Evolutionary conservation across 2,113 vertebrate species (phyloP).

Genomic region (Antennarius striatus): DNA sequence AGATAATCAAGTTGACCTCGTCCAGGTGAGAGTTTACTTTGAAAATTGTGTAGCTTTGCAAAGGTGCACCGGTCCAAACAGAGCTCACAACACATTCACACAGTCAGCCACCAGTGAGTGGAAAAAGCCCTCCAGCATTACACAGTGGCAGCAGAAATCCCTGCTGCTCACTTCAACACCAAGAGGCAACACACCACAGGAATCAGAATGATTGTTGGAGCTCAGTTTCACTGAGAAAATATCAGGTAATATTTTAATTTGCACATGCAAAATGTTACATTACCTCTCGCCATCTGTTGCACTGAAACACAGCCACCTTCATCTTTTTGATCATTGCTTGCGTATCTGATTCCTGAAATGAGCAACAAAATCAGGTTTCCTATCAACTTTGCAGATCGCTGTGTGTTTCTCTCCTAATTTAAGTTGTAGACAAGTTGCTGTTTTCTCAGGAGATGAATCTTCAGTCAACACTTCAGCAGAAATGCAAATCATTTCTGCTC

Average conservation of each 20-base stretch:
- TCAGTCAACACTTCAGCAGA: constrained; percentile 56
- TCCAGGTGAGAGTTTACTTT: constrained; percentile 19
- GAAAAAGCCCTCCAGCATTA: constrained; percentile 58
- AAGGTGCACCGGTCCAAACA: constrained; percentile 32
- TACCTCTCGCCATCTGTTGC: constrained; percentile 14
- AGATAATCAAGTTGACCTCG: constrained; percentile 2
- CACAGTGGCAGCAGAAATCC: constrained; percentile 38
- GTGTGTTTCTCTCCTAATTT: constrained; percentile 47
- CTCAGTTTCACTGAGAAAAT: neutral
- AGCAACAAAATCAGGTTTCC: constrained; percentile 36
- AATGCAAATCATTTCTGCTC: constrained; percentile 57
- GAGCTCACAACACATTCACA: constrained; percentile 32
- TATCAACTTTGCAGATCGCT: constrained; percentile 20
- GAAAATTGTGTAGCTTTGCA: constrained; percentile 30
- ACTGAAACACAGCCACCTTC: constrained; percentile 12
- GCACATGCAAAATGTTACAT: constrained; percentile 11
- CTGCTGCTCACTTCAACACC: constrained; percentile 39
- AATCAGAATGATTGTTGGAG: constrained; percentile 28
- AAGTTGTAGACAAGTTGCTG: constrained; percentile 52
- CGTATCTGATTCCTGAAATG: constrained; percentile 34
- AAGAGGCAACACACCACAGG: constrained; percentile 38
- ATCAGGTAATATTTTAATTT: constrained; percentile 16
- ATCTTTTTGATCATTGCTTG: constrained; percentile 16
- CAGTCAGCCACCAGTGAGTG: constrained; percentile 34
- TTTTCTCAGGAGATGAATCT: constrained; percentile 52